A percentile compares a stretch with the other conserved stretches of the same genome.
Conservation (phyloP, 2,113 vertebrate genomes). For the Onychorhynchus coronatus region DNA sequence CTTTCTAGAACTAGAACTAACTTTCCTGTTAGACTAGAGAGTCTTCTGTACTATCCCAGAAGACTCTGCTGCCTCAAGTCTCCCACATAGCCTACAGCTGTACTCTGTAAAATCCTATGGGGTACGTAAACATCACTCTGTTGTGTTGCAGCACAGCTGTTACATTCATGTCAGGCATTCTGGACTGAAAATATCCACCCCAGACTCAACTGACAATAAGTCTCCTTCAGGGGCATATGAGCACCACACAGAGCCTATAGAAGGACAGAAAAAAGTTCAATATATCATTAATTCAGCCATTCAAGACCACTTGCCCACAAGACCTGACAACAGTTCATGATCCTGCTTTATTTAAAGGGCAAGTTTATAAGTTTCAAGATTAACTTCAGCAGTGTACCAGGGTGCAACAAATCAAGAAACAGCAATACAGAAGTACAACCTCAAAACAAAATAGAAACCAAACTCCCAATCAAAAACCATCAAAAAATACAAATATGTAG, state of each 20-base stretch:
- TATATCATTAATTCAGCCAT: not conserved
- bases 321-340: rapidly evolving
- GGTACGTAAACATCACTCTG: not conserved
- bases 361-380: not conserved
- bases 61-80: not conserved
- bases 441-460: not conserved
- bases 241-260: rapidly evolving
- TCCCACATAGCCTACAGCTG: not conserved
- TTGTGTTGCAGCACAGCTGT: not conserved
- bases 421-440: not conserved
- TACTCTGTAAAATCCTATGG: not conserved
- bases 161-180: not conserved
- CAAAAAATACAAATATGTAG: not conserved
- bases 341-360: not conserved
- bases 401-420: not conserved
- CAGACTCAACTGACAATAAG: not conserved
- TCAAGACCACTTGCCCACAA: not conserved
- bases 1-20: too few species aligned
- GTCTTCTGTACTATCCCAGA: not conserved
- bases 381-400: not conserved
- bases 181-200: not conserved
- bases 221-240: not conserved
- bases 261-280: not conserved
- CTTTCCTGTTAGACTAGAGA: not conserved
- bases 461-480: not conserved